Base-by-base conservation (phyloP, 2,113 vertebrate species). In the Thermophis baileyi region DNA sequence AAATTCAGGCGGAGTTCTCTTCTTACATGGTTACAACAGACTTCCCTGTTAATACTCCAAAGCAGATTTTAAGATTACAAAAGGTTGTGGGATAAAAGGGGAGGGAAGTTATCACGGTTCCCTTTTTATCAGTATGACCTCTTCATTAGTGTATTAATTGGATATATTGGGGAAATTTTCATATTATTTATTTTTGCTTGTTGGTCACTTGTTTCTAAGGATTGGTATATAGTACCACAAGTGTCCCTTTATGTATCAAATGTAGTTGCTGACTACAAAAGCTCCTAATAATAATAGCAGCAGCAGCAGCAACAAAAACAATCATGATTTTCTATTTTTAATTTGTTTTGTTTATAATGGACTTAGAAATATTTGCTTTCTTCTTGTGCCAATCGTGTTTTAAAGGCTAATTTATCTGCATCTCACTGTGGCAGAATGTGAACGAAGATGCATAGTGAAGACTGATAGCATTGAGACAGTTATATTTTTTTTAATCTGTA, bases 311-410 rank as follows among this genome's bases (percentile, higher is more conserved):
- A 81, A 22, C n/a, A 81, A 22, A 3, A 74, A 35, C 69, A 81
- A 40, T 18, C 35, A 81, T 81, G 2, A 3, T n/a, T 88, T 74
- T 7, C 10, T 9, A 27, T 53, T 89, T 91, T 89, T 51, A 22
- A 90, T 60, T 81, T 20, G 1, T 0, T 30, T 20, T 51, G 27
- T 0, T 30, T 93, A 1, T 3, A 90, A 1, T 35, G 7, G 0
- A 0, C 11, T 91, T 91, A 46, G 24, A 85, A 91, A 55, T 86
- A 30, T 85, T 91, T 53, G 20, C 50, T 40, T 40, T 22, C 18
- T 12, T 60, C 16, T 20, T 14, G 11, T 49, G 9, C 27, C 27
- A 60, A 35, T 69, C n/a, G 25, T 88, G 6, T 88, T 92, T 92
- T 87, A 57, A 57, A 86, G 46, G 6, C 6, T 30, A 24, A 30